Percentiles rank a stretch among this genome's conserved stretches.
These are phyloP conservation scores for Diaprepes abbreviatus DNA, from an alignment of 2,888 invertebrate genomes.

Conservation along the genomic window DNA sequence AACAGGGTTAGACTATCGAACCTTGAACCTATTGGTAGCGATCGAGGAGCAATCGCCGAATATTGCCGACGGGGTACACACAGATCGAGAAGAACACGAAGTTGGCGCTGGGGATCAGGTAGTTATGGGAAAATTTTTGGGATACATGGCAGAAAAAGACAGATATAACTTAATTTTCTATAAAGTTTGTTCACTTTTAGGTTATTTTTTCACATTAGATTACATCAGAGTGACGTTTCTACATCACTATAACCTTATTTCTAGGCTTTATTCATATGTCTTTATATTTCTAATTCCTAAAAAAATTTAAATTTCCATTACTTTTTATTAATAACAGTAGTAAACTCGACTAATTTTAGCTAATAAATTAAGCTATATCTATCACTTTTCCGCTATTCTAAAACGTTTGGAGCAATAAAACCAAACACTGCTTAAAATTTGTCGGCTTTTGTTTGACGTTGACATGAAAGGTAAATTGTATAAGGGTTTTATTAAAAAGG, in stretches of 20 bases:
- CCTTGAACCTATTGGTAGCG: slow-evolving; percentile 98
- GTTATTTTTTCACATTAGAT: too few species aligned
- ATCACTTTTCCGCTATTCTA: not conserved
- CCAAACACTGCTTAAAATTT: not conserved
- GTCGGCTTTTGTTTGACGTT: slow-evolving; percentile 3
- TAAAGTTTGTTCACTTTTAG: too few species aligned
- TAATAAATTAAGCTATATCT: too few species aligned
- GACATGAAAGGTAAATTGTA: not conserved
- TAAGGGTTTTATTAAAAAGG: not conserved
- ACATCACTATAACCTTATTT: too few species aligned
- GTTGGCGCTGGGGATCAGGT: slow-evolving; percentile 99
- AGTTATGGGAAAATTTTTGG: slow-evolving; percentile 56
- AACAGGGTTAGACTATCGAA: slow-evolving; percentile 99
- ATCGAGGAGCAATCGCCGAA: slow-evolving; percentile 96
- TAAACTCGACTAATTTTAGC: too few species aligned
- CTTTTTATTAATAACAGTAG: too few species aligned
- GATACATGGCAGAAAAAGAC: slow-evolving; percentile 5
- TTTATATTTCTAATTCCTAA: too few species aligned
- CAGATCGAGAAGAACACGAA: slow-evolving; percentile 87
- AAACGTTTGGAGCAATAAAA: not conserved
- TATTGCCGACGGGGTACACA: slow-evolving; percentile 96
- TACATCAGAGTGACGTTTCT: too few species aligned
- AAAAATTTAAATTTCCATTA: too few species aligned
- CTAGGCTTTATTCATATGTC: too few species aligned
- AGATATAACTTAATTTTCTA: not conserved